These are phyloP conservation scores for Andrena marginata DNA, from an alignment of 2,888 invertebrate genomes.

Conservation along the genomic window DNA sequence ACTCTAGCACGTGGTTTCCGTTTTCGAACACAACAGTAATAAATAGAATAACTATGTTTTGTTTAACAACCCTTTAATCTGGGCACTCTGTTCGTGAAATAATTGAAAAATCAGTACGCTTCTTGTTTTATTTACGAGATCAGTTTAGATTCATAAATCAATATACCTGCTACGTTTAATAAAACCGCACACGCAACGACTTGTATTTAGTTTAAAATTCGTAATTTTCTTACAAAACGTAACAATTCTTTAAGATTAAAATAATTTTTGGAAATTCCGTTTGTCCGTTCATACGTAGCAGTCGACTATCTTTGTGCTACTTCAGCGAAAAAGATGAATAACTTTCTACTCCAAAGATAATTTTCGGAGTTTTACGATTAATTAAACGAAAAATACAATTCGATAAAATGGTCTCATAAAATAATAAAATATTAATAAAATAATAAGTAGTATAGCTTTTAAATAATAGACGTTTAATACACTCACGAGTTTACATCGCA, in stretches of 20 bases:
- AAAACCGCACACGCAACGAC: too few species aligned
- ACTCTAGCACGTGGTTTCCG: slow-evolving; percentile 12
- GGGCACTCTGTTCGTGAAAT: too few species aligned
- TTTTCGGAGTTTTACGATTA: neutral
- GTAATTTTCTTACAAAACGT: neutral
- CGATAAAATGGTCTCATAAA: neutral
- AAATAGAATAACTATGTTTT: neutral
- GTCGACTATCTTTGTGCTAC: too few species aligned
- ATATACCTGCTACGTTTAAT: too few species aligned
- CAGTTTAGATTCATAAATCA: neutral
- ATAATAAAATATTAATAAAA: neutral
- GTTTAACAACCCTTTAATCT: neutral
- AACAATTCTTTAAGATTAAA: too few species aligned
- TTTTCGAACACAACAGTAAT: neutral
- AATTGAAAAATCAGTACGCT: neutral
- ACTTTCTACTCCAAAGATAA: neutral
- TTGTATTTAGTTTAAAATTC: neutral
- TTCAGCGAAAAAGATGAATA: too few species aligned
- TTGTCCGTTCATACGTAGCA: too few species aligned
- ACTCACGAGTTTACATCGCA: neutral
- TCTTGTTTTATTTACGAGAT: neutral
- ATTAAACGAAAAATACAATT: too few species aligned
- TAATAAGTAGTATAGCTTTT: too few species aligned
- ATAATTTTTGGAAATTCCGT: too few species aligned
- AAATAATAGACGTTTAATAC: neutral